A percentile compares a stretch with the other conserved stretches of the same genome.
phyloP scores from a whole-genome alignment of 1,140 invertebrate genomes.

The Triops longicaudatus region DNA sequence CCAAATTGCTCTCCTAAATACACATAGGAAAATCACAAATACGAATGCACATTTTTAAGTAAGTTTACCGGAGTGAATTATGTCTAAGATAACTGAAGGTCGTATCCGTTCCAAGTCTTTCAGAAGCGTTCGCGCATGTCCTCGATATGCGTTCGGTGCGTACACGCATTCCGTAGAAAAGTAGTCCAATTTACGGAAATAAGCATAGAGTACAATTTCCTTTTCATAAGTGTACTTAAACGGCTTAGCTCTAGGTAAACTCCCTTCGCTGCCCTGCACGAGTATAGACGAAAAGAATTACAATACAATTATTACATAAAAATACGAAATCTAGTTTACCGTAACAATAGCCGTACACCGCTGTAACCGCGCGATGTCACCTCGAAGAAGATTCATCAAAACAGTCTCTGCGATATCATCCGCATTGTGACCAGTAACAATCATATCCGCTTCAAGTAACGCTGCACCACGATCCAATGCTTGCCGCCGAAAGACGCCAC shows the following conservation, averaged over 20 bases:
- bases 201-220: slow-evolving; percentile 99
- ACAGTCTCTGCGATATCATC: slow-evolving; percentile 99
- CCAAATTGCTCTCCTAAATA: slow-evolving; percentile 70
- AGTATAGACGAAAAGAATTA: slow-evolving; percentile 32
- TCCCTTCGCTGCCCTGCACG: slow-evolving; percentile 67
- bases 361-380: slow-evolving; percentile 86
- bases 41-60: slow-evolving; percentile 20
- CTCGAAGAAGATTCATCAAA: slow-evolving; percentile 93
- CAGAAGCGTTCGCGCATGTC: slow-evolving; percentile 80
- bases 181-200: slow-evolving; percentile 94
- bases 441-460: slow-evolving; percentile 76
- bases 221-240: slow-evolving; percentile 99
- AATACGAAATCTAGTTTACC: slow-evolving; percentile 43
- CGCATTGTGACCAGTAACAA: slow-evolving; percentile 98
- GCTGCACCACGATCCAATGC: slow-evolving; percentile 89
- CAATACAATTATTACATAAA: too few relatives aligned
- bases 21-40: slow-evolving; percentile 19
- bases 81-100: slow-evolving; percentile 90
- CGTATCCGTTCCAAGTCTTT: slow-evolving; percentile 94
- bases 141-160: slow-evolving; percentile 95
- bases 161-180: slow-evolving; percentile 99
- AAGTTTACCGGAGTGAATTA: slow-evolving; percentile 81
- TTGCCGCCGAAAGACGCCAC: slow-evolving; percentile 92
- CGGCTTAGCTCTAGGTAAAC: slow-evolving; percentile 89
- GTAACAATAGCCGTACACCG: slow-evolving; percentile 84